phyloP scores from a whole-genome alignment of 2,888 invertebrate genomes.

The Zhengitettix transpicula region DNA sequence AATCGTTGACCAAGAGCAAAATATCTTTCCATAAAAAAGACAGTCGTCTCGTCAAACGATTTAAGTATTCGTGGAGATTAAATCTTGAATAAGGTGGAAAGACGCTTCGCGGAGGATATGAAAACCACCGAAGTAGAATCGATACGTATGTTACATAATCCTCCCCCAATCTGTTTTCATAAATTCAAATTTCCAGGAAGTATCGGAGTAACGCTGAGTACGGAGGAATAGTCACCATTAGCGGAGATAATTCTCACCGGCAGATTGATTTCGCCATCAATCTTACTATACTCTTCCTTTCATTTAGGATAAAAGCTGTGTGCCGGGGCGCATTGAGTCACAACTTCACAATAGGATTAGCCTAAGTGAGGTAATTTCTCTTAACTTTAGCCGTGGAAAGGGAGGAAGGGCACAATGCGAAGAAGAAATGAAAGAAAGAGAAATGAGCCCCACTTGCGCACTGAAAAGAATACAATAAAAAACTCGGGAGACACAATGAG shows the following conservation, averaged over 20 bases:
- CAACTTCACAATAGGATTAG: slow-evolving; percentile 7
- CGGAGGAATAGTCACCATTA: too few relatives aligned
- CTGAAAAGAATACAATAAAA: slow-evolving; percentile 1
- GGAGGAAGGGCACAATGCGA: not conserved
- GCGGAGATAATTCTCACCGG: not conserved
- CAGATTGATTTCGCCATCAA: not conserved
- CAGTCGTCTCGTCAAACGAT: too few relatives aligned
- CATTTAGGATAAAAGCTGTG: slow-evolving; percentile 8
- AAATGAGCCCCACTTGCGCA: slow-evolving; percentile 2
- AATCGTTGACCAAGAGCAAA: too few relatives aligned
- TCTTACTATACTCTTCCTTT: slow-evolving; percentile 3
- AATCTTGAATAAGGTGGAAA: too few relatives aligned
- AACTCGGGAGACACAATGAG: not conserved
- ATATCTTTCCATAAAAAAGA: too few relatives aligned
- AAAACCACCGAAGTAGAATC: too few relatives aligned
- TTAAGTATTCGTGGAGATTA: too few relatives aligned
- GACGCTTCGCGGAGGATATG: too few relatives aligned
- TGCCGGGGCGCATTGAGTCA: slow-evolving; percentile 2
- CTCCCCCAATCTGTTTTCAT: too few relatives aligned
- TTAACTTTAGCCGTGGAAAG: slow-evolving; percentile 3
- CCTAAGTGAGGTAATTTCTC: slow-evolving; percentile 9
- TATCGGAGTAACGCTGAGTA: too few relatives aligned
- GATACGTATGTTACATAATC: too few relatives aligned
- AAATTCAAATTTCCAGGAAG: too few relatives aligned
- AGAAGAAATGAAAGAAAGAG: slow-evolving; percentile 2